Conservation (phyloP, 2,888 invertebrate genomes). For the Periphyllus acericola region DNA sequence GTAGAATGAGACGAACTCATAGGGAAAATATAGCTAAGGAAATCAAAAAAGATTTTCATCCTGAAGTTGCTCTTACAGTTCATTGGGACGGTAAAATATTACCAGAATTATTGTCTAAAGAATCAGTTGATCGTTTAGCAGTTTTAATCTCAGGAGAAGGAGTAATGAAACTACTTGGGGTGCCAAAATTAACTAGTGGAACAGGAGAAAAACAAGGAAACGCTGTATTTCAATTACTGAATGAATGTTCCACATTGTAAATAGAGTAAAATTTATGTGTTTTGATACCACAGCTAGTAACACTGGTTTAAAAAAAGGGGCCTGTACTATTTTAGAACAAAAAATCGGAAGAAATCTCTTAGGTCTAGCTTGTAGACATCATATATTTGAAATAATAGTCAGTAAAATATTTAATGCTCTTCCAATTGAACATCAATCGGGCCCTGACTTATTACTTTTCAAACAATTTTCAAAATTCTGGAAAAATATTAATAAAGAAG, state of each 20-base stretch:
- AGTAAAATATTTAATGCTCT: slow-evolving; percentile 8
- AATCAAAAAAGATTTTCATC: slow-evolving; percentile 23
- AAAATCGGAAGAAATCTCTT: slow-evolving; percentile 16
- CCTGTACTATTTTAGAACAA: slow-evolving; percentile 32
- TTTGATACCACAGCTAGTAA: slow-evolving; percentile 40
- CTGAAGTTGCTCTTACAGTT: slow-evolving; percentile 21
- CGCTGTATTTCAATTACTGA: background rate
- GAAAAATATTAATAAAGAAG: background rate
- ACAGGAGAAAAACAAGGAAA: slow-evolving; percentile 22
- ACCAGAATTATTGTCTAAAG: slow-evolving; percentile 18
- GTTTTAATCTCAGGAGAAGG: slow-evolving; percentile 32
- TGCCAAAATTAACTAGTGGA: background rate
- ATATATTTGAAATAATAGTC: slow-evolving; percentile 7
- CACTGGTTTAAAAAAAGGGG: slow-evolving; percentile 12
- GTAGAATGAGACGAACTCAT: slow-evolving; percentile 1
- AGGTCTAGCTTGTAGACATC: slow-evolving; percentile 32
- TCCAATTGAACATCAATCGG: background rate
- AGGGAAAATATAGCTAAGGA: background rate
- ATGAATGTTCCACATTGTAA: slow-evolving; percentile 10
- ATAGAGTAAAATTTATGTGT: slow-evolving; percentile 12
- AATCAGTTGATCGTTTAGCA: slow-evolving; percentile 39
- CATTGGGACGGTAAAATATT: slow-evolving; percentile 54
- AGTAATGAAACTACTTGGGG: slow-evolving; percentile 8
- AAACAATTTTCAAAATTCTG: slow-evolving; percentile 18
- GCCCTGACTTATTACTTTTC: background rate